Base-by-base conservation (phyloP, 2,888 invertebrate genomes). In the Kryphioiulus occultus region DNA sequence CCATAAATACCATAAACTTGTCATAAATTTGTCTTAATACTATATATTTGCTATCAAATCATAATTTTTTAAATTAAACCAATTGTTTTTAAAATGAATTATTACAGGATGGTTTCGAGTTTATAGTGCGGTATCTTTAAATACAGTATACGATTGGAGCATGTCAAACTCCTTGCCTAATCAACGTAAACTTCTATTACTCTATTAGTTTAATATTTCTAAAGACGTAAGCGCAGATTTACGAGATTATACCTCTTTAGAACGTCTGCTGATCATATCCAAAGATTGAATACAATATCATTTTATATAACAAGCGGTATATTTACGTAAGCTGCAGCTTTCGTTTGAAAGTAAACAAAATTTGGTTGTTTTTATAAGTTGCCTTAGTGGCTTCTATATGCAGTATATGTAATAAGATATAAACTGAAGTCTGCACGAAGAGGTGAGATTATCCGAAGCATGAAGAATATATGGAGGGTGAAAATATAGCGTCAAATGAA, bases 371-470 rank as follows among this genome's bases (percentile, higher is more conserved):
- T 30, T 78, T 78, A 0, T 12, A 78, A 15, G 15, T 30, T 30
- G 9, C 17, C 17, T 17, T 78, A n/a, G 59, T n/a, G n/a, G n/a
- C n/a, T n/a, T n/a, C n/a, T n/a, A 12, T 15, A 44, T 44, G 12
- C 9, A 44, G 9, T 44, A 12, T 30, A 12, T 5, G 78, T 30
- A 30, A 17, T 17, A 30, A 4, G 78, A 78, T 10, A 78, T 78
- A 78, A 78, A 30, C 26, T 30, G 30, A 7, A 30, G 9, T 17
- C 78, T 30, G 26, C 68, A 26, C 3, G 68, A 68, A 12, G 26
- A 26, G 47, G 68, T 30, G 30, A 30, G 78, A 78, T 78, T 78
- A 78, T 32, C 30, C 78, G 78, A 78, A 78, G 78, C 78, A 78
- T 78, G 78, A 78, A 30, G 17, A 78, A 78, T 78, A 78, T 78